phyloP scores from a whole-genome alignment of 2,888 invertebrate species.

The Tinea pellionella region DNA sequence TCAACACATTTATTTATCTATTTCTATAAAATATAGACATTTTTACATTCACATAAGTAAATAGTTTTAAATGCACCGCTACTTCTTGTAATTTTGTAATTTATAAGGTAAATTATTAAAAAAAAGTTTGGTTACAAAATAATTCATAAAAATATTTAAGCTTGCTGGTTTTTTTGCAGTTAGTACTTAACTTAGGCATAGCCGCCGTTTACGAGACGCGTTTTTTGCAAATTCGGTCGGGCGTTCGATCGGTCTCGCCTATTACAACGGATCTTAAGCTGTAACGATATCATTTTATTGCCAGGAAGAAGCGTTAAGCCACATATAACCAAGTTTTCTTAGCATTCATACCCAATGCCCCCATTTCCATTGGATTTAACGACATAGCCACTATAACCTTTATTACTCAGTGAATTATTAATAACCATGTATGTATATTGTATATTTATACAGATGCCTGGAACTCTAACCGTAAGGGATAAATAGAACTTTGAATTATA shows the following conservation, averaged over 20 bases:
- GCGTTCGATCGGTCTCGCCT: conserved; percentile 40
- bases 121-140: no score
- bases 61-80: no score
- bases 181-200: conserved; percentile 25
- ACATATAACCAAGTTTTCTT: conserved; percentile 27
- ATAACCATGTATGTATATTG: neutral
- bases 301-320: conserved; percentile 20
- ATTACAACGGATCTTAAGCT: conserved; percentile 40
- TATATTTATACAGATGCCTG: no score
- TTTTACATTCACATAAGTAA: no score
- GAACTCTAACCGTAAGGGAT: no score
- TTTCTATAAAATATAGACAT: no score
- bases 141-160: no score
- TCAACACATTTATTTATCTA: no score
- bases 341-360: neutral
- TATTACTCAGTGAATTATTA: neutral
- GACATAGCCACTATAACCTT: neutral
- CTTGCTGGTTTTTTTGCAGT: conserved; percentile 21
- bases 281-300: conserved; percentile 50
- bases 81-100: no score
- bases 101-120: no score
- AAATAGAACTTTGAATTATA: no score
- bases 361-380: conserved; percentile 4
- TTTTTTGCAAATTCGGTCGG: conserved; percentile 49
- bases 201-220: conserved; percentile 31